A percentile compares a stretch with the other conserved stretches of the same genome.
These are phyloP conservation scores for Nasonia giraulti DNA, from an alignment of 1,140 invertebrate genomes.

Conservation along the genomic window DNA sequence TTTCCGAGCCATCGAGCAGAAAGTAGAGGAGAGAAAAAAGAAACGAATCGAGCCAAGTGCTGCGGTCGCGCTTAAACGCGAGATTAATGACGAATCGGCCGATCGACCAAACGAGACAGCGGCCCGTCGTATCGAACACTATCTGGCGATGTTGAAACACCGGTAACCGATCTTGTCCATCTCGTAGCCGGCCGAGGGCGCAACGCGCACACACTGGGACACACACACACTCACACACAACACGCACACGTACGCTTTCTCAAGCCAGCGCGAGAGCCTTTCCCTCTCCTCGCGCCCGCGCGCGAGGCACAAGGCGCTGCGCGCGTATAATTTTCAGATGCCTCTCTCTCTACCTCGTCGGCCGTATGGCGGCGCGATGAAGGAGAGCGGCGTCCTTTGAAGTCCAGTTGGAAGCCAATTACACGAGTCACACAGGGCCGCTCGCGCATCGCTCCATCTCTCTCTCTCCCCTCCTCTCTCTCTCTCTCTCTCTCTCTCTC, in stretches of 20 bases:
- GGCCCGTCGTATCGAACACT: constrained; percentile 66
- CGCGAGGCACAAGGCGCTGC: constrained; percentile 19
- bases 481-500: constrained; percentile 45
- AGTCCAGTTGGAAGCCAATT: constrained; percentile 76
- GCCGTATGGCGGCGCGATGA: constrained; percentile 72
- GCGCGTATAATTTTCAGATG: constrained; percentile 62
- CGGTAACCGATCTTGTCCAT: constrained; percentile 70
- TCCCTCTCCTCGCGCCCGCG: neutral
- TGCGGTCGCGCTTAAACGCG: constrained; percentile 59
- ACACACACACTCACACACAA: neutral
- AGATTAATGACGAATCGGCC: constrained; percentile 65
- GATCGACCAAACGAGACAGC: constrained; percentile 68
- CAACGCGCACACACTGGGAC: neutral
- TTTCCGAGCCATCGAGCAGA: constrained; percentile 9
- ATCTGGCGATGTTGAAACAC: constrained; percentile 69
- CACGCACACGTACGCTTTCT: neutral
- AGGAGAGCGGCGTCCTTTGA: constrained; percentile 74
- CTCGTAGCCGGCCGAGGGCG: constrained; percentile 59
- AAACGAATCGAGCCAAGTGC: constrained; percentile 7
- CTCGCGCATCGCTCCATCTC: constrained; percentile 58
- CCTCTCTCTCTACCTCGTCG: constrained; percentile 58
- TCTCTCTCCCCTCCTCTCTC: constrained; percentile 49
- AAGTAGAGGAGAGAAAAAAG: neutral
- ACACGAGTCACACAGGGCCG: constrained; percentile 75
- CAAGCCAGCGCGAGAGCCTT: neutral